These are phyloP conservation scores for Danio kyathit DNA, from an alignment of 2,797 vertebrate species.

Conservation along the genomic window DNA sequence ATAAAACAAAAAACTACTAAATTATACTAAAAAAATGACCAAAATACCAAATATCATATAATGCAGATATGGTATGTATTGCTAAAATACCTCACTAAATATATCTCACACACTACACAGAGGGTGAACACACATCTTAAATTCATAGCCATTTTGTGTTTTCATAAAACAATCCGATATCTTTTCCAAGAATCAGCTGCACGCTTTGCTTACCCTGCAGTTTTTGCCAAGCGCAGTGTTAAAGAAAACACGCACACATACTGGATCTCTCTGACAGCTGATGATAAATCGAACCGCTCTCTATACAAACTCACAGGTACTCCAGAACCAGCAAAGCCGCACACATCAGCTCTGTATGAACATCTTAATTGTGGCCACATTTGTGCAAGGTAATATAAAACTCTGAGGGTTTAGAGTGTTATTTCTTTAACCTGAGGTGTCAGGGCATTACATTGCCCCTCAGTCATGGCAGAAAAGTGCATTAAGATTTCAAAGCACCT, in stretches of 20 bases:
- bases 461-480: slow-evolving; percentile 24
- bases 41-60: too few species aligned
- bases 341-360: slow-evolving; percentile 9
- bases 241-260: not conserved
- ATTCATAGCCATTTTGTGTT: not conserved
- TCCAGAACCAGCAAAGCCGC: not conserved
- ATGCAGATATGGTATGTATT: not conserved
- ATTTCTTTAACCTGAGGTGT: slow-evolving; percentile 25
- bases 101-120: not conserved
- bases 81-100: not conserved
- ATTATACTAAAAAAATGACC: too few species aligned
- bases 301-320: slow-evolving; percentile 15
- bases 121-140: slow-evolving; percentile 1
- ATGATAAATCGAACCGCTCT: slow-evolving; percentile 20
- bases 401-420: slow-evolving; percentile 18
- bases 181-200: not conserved
- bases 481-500: slow-evolving; percentile 39
- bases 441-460: slow-evolving; percentile 17
- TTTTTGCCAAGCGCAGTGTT: not conserved
- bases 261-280: slow-evolving; percentile 23
- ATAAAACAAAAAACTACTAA: not conserved
- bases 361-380: slow-evolving; percentile 34
- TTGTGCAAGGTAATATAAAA: slow-evolving; percentile 7
- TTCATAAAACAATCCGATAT: not conserved
- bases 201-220: slow-evolving; percentile 1